Conservation (phyloP, 2,113 vertebrate genomes). For the Mesitornis unicolor region DNA sequence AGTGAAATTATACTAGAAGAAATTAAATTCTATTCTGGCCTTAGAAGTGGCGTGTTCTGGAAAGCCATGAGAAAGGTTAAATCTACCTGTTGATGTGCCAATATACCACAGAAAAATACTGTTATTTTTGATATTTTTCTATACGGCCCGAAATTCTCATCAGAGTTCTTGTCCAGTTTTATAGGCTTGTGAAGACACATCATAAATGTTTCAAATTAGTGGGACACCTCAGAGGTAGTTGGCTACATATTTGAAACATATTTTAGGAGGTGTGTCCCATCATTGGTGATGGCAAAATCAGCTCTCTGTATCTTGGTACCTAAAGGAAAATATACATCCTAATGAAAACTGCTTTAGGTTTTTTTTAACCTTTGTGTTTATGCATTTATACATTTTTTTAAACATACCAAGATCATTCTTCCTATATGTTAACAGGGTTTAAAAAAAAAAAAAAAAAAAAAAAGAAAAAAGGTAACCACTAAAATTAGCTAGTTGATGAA, state of each 20-base stretch:
- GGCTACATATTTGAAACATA: not conserved
- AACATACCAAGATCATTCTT: not conserved
- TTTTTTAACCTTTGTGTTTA: not conserved
- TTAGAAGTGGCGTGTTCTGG: not conserved
- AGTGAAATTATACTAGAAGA: not conserved
- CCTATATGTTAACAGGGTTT: not conserved
- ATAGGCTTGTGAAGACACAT: constrained; percentile 5
- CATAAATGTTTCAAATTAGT: constrained; percentile 20
- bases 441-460: not conserved
- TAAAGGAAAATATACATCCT: not conserved
- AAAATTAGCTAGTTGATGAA: not conserved
- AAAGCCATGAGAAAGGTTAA: not conserved
- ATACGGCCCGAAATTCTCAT: constrained; percentile 4
- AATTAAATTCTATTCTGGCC: not conserved
- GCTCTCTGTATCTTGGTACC: not conserved
- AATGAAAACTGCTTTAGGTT: not conserved
- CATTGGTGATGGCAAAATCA: constrained; percentile 33
- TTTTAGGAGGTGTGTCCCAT: not conserved
- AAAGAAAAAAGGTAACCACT: not conserved
- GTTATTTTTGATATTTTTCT: not conserved
- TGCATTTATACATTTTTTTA: not conserved
- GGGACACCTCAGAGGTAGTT: not conserved
- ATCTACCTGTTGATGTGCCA: not conserved
- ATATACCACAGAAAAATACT: not conserved
- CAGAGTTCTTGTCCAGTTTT: not conserved